Conservation (phyloP, 2,888 invertebrate species). For the Tipula unca region DNA sequence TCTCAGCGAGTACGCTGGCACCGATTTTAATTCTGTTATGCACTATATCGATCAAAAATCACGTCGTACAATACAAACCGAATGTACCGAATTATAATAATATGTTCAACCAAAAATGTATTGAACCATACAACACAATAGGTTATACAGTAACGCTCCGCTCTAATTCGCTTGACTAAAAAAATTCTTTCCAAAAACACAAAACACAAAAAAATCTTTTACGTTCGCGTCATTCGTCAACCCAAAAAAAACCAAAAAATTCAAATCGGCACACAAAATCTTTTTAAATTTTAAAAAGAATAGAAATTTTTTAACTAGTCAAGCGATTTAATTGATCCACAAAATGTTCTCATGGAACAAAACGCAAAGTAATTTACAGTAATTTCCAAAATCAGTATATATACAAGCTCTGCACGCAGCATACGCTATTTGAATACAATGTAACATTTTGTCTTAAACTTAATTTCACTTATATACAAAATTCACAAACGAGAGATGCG, state of each 20-base stretch:
- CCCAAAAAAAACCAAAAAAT: no score
- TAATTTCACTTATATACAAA: not conserved
- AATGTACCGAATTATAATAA: not conserved
- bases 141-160: not conserved
- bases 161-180: not conserved
- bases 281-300: not conserved
- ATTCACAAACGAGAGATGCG: not conserved
- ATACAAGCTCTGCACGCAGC: no score
- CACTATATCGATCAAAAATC: no score
- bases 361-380: not conserved
- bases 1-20: no score
- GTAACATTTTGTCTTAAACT: not conserved
- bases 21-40: no score
- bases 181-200: not conserved
- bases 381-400: not conserved
- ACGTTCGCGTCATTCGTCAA: not conserved
- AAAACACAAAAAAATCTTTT: not conserved
- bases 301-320: not conserved
- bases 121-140: not conserved
- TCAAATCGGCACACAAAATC: not conserved
- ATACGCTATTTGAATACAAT: no score
- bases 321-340: not conserved
- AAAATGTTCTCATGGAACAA: not conserved
- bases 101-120: not conserved
- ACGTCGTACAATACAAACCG: not conserved